These are phyloP conservation scores for Polyodon spathula DNA, from an alignment of 2,113 vertebrate genomes.

Conservation along the genomic window DNA sequence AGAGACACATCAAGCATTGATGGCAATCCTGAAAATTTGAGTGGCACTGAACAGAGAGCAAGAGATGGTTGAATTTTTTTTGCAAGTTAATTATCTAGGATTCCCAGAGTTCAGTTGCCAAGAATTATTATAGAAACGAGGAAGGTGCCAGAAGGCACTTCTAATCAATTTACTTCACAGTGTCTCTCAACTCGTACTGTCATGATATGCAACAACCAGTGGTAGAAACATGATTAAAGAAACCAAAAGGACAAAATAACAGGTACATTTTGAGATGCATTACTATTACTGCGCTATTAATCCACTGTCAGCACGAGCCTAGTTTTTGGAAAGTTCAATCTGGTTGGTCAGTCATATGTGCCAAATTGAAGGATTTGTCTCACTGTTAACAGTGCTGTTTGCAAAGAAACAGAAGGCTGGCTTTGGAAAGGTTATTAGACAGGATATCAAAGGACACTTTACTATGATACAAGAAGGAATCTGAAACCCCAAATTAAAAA, in stretches of 20 bases:
- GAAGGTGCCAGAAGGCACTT: not conserved
- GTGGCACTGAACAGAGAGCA: no score
- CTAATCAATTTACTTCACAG: constrained; percentile 1
- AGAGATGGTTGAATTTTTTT: no score
- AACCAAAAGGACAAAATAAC: not conserved
- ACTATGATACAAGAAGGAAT: no score
- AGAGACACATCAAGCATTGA: no score
- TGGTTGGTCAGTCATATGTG: not conserved
- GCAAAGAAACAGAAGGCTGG: not conserved
- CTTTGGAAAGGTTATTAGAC: not conserved
- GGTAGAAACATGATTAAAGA: no score
- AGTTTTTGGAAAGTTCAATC: not conserved
- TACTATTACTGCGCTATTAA: constrained; percentile 5
- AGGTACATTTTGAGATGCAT: not conserved
- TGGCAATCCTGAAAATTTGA: no score
- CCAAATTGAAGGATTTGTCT: constrained; percentile 1
- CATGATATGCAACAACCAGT: not conserved
- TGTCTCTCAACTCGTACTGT: not conserved
- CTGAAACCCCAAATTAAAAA: no score
- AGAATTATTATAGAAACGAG: not conserved
- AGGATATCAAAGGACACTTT: no score
- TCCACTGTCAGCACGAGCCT: not conserved
- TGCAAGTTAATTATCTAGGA: not conserved
- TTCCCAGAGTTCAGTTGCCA: constrained; percentile 3
- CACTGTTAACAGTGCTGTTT: not conserved